Percentiles rank a stretch among this genome's conserved stretches.
Conservation (phyloP, 2,797 vertebrate species). For the Tinamus major region DNA sequence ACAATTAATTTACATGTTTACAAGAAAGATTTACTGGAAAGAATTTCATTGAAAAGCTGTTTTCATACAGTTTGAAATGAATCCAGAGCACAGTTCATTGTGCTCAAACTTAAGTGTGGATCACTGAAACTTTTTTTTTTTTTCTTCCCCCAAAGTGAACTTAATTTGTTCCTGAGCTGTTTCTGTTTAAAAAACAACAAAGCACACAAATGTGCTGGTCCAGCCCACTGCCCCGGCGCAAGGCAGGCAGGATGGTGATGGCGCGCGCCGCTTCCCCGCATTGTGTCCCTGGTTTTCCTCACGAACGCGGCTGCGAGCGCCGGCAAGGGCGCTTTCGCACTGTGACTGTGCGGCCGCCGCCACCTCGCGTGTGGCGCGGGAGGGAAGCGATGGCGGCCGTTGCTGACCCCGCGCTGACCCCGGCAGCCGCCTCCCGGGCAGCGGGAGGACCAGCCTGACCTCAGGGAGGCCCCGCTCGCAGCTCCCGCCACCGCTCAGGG, state of each 20-base stretch:
- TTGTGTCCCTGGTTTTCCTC: too few species aligned
- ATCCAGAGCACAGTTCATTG: neutral
- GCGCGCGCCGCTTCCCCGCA: too few species aligned
- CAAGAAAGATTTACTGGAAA: neutral
- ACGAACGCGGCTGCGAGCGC: too few species aligned
- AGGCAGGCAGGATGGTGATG: too few species aligned
- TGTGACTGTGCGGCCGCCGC: too few species aligned
- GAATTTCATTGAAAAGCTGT: neutral
- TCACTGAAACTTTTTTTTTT: neutral
- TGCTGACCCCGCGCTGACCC: conserved; percentile 61
- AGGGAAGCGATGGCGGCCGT: neutral
- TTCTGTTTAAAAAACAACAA: too few species aligned
- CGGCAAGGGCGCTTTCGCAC: too few species aligned
- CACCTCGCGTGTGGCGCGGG: too few species aligned
- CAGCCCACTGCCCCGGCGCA: too few species aligned
- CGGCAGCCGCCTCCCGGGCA: neutral
- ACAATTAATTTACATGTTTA: too few species aligned
- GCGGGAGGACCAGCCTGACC: neutral
- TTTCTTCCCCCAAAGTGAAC: neutral
- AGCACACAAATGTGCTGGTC: too few species aligned
- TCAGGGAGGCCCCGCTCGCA: neutral
- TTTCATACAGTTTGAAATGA: neutral
- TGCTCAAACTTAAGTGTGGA: neutral
- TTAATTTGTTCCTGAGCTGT: neutral
- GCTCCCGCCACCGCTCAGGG: neutral